Conservation (phyloP, 2,113 vertebrate genomes). For the Delphinus delphis region DNA sequence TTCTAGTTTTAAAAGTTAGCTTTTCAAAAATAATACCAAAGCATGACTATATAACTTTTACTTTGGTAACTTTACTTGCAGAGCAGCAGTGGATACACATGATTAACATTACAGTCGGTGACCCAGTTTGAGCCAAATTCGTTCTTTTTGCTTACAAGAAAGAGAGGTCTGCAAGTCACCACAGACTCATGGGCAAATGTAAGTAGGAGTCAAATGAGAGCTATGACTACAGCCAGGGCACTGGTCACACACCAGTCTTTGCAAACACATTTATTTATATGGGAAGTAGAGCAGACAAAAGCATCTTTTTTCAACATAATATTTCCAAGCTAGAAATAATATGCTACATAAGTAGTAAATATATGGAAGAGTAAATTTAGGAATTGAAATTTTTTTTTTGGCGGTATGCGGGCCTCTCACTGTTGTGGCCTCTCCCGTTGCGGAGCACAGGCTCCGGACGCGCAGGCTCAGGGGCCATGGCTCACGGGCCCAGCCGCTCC, state of each 20-base stretch:
- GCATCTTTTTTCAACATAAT: neutral
- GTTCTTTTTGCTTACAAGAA: neutral
- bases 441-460: too few species aligned
- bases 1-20: neutral
- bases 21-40: neutral
- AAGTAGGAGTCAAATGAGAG: neutral
- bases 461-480: too few species aligned
- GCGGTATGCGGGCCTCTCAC: too few species aligned
- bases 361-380: neutral
- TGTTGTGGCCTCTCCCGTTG: too few species aligned
- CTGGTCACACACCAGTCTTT: neutral
- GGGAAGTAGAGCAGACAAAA: neutral
- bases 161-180: neutral
- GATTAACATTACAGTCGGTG: neutral
- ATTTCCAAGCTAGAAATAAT: neutral
- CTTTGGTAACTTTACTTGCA: neutral
- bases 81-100: neutral
- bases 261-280: neutral
- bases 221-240: neutral
- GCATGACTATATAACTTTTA: neutral
- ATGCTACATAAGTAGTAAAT: neutral
- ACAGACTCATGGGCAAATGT: neutral
- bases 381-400: neutral
- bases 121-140: neutral
- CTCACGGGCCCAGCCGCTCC: too few species aligned